Conservation (phyloP, 2,888 invertebrate genomes). For the Sphaerophoria taeniata region DNA sequence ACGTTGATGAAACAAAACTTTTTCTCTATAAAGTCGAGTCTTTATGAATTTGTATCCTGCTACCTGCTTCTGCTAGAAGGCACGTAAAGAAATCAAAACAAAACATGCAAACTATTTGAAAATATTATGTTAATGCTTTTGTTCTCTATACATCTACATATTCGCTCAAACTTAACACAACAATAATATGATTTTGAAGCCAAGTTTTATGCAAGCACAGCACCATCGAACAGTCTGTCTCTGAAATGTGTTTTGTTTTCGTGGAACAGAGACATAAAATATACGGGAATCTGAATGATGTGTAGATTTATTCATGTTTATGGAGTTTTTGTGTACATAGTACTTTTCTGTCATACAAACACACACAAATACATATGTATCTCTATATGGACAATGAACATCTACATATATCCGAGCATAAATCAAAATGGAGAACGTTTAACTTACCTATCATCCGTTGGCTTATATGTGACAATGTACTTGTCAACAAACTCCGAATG, state of each 20-base stretch:
- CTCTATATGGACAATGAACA: not conserved
- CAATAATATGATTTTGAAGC: not conserved
- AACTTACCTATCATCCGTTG: constrained; percentile 94
- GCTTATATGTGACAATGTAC: constrained; percentile 95
- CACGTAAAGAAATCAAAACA: constrained; percentile 35
- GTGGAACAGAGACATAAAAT: constrained; percentile 9
- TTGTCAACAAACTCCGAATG: constrained; percentile 87
- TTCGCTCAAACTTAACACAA: not conserved
- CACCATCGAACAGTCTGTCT: constrained; percentile 27
- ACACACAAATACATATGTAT: not conserved
- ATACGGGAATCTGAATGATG: not conserved
- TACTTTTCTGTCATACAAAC: not conserved
- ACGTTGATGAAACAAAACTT: constrained; percentile 10
- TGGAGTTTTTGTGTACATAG: not conserved
- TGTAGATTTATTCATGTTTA: not conserved
- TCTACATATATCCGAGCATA: constrained; percentile 1
- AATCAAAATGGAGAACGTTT: constrained; percentile 67
- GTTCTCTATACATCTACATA: not conserved
- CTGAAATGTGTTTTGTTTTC: constrained; percentile 21
- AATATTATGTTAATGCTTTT: constrained; percentile 5
- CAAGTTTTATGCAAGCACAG: constrained; percentile 51
- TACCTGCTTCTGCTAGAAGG: constrained; percentile 3
- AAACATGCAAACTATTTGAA: constrained; percentile 65
- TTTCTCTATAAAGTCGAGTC: not conserved
- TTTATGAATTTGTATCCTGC: not conserved